These are phyloP conservation scores for Mythimna ferrago DNA, from an alignment of 2,888 invertebrate species.

Conservation along the genomic window DNA sequence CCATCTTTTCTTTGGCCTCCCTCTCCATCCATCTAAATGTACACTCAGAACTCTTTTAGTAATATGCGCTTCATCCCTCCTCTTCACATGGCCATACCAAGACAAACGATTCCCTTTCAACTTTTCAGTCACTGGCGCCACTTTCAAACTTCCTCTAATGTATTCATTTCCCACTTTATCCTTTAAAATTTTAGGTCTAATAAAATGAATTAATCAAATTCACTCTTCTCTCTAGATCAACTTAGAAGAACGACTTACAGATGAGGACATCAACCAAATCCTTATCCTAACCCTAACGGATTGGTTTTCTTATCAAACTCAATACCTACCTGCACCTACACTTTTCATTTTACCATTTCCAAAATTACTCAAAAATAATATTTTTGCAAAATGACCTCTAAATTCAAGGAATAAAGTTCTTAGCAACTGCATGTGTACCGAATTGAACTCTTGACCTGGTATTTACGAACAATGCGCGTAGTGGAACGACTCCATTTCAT, in stretches of 20 bases:
- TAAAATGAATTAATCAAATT: neutral
- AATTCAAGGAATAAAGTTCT: neutral
- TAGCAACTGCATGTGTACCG: conserved; percentile 5
- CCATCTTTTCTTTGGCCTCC: too few species aligned
- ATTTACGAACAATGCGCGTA: conserved; percentile 60
- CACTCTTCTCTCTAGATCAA: neutral
- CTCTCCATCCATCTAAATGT: too few species aligned
- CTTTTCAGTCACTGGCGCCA: too few species aligned
- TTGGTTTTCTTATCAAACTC: neutral
- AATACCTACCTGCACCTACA: conserved; percentile 1
- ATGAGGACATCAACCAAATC: neutral
- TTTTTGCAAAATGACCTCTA: conserved; percentile 29
- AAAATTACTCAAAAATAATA: neutral
- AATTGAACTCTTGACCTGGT: conserved; percentile 50
- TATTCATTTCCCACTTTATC: too few species aligned
- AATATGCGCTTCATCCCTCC: too few species aligned
- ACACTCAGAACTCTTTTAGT: too few species aligned
- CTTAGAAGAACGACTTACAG: neutral
- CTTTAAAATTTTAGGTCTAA: too few species aligned
- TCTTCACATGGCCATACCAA: too few species aligned
- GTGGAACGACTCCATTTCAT: conserved; percentile 62
- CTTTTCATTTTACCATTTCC: neutral
- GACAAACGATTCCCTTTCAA: too few species aligned
- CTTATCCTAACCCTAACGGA: neutral
- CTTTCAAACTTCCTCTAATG: too few species aligned